These are phyloP conservation scores for Drosophila suzukii DNA, from an alignment of 1,140 invertebrate genomes.

Conservation along the genomic window DNA sequence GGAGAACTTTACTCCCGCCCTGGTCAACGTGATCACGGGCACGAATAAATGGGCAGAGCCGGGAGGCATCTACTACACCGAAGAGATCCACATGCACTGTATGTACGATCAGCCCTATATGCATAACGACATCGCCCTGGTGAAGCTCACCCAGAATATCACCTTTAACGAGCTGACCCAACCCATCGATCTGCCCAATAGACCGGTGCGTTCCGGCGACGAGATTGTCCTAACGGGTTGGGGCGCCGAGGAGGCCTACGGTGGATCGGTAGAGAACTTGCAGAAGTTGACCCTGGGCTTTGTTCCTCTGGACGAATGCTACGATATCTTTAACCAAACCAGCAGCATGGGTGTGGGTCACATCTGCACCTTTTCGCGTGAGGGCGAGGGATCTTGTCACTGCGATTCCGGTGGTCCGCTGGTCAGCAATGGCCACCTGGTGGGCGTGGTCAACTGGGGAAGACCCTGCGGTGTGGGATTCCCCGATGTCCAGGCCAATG, in stretches of 20 bases:
- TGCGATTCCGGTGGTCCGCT: constrained; percentile 85
- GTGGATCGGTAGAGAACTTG: constrained; percentile 40
- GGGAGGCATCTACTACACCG: constrained; percentile 42
- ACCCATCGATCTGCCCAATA: constrained; percentile 65
- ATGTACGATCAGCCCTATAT: constrained; percentile 69
- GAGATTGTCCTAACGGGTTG: constrained; percentile 85
- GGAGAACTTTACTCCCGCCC: constrained; percentile 3
- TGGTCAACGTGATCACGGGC: constrained; percentile 48
- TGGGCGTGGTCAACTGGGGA: constrained; percentile 86
- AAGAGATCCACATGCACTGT: constrained; percentile 56
- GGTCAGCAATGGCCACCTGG: constrained; percentile 75
- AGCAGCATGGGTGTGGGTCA: constrained; percentile 76
- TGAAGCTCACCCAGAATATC: constrained; percentile 84
- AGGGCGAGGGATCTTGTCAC: constrained; percentile 86
- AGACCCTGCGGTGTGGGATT: constrained; percentile 85
- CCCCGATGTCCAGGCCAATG: constrained; percentile 85
- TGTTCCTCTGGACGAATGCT: constrained; percentile 57
- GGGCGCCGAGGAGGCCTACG: constrained; percentile 78
- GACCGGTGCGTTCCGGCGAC: constrained; percentile 9
- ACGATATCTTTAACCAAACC: constrained; percentile 52
- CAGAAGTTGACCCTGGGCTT: constrained; percentile 58
- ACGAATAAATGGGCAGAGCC: constrained; percentile 56
- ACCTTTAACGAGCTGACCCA: constrained; percentile 83
- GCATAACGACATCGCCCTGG: constrained; percentile 85
- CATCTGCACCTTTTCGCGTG: constrained; percentile 86